Conservation (phyloP, 2,797 vertebrate genomes). For the Eulemur mongoz region DNA sequence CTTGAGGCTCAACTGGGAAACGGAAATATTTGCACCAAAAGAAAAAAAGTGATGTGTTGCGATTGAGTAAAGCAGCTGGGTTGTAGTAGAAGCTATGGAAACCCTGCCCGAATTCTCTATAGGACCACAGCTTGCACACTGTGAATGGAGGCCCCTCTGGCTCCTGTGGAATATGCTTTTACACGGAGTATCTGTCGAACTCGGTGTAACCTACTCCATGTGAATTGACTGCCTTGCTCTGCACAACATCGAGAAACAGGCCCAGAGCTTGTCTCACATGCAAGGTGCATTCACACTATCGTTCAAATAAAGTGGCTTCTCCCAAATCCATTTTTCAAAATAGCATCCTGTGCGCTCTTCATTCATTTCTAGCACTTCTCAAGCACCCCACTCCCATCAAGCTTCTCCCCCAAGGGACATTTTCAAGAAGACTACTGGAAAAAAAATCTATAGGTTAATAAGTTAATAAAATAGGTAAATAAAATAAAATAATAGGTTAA, state of each 20-base stretch:
- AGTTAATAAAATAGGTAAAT: too few relatives aligned
- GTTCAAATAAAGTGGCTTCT: not conserved
- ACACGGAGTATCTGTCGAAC: not conserved
- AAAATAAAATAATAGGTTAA: not conserved
- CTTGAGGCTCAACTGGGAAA: not conserved
- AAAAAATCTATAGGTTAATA: not conserved
- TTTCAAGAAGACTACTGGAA: not conserved
- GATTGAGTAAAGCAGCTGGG: not conserved
- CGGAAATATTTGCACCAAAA: not conserved
- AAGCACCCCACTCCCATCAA: too few relatives aligned
- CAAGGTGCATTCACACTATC: not conserved
- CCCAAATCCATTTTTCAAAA: not conserved
- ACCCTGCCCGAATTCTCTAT: rapidly evolving
- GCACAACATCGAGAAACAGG: not conserved
- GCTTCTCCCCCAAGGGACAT: not conserved
- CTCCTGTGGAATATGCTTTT: not conserved
- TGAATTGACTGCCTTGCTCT: not conserved
- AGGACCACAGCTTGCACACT: too few relatives aligned
- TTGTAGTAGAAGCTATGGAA: not conserved
- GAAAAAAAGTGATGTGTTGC: not conserved
- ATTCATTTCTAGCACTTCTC: not conserved
- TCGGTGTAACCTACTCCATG: not conserved
- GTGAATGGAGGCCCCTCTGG: rapidly evolving
- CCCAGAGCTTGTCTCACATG: not conserved
- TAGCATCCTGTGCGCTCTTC: not conserved